Conservation (phyloP, 2,888 invertebrate species). For the Choristoneura rosaceana region DNA sequence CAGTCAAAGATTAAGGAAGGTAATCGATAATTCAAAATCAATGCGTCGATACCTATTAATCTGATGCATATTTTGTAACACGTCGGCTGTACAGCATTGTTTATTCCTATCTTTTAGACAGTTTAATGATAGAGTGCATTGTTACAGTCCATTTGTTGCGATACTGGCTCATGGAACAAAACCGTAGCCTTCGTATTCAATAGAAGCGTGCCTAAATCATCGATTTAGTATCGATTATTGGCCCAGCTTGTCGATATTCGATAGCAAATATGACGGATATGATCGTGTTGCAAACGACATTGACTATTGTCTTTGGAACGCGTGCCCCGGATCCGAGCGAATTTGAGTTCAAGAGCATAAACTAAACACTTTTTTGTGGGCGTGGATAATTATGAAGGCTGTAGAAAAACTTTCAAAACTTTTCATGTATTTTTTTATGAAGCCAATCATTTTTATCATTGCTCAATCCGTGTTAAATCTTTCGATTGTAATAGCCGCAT, state of each 20-base stretch:
- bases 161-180: slow-evolving; percentile 48
- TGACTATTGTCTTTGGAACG: slow-evolving; percentile 72
- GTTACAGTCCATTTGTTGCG: slow-evolving; percentile 38
- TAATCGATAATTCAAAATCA: slow-evolving; percentile 7
- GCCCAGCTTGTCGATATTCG: slow-evolving; percentile 61
- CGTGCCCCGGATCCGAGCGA: slow-evolving; percentile 73
- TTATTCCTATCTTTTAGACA: slow-evolving; percentile 35
- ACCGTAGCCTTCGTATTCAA: slow-evolving; percentile 59
- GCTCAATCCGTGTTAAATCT: slow-evolving; percentile 32
- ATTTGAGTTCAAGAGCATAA: slow-evolving; percentile 74
- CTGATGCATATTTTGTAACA: slow-evolving; percentile 38
- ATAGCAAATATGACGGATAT: slow-evolving; percentile 66
- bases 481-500: slow-evolving; percentile 8
- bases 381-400: slow-evolving; percentile 45
- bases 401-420: slow-evolving; percentile 34
- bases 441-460: slow-evolving; percentile 44
- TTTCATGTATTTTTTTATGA: slow-evolving; percentile 26
- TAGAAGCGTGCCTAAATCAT: slow-evolving; percentile 59
- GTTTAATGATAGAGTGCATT: slow-evolving; percentile 38
- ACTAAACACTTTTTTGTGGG: slow-evolving; percentile 44
- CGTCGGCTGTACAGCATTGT: slow-evolving; percentile 35
- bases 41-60: slow-evolving; percentile 33
- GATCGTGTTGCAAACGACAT: slow-evolving; percentile 76
- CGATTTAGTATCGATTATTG: slow-evolving; percentile 66
- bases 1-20: slow-evolving; percentile 2